These are phyloP conservation scores for Melinaea marsaeus DNA, from an alignment of 2,888 invertebrate genomes.

Conservation along the genomic window DNA sequence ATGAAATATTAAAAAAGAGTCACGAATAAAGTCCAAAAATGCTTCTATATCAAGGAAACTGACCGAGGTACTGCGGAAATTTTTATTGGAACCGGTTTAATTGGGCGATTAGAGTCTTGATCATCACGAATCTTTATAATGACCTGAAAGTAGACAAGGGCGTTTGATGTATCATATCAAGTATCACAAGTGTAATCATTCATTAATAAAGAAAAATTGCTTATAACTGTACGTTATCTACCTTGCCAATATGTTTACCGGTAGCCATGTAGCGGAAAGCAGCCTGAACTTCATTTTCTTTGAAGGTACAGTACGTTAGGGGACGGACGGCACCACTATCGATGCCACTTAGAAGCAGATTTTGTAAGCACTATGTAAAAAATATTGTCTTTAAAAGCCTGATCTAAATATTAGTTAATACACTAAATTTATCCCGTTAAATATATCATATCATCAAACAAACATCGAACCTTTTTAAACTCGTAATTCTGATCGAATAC, in stretches of 20 bases:
- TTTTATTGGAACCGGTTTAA: constrained; percentile 44
- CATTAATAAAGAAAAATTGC: neutral
- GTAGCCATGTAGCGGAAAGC: constrained; percentile 81
- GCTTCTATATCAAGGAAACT: constrained; percentile 13
- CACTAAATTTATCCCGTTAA: too few relatives aligned
- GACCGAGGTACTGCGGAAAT: constrained; percentile 67
- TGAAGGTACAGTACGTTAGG: constrained; percentile 79
- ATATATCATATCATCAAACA: neutral
- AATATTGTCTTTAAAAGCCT: too few relatives aligned
- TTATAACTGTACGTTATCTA: constrained; percentile 29
- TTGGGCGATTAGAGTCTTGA: constrained; percentile 49
- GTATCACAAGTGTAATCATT: neutral
- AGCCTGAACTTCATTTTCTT: constrained; percentile 77
- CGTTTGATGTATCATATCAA: neutral
- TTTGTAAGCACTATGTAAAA: constrained; percentile 63
- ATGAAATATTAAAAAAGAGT: neutral
- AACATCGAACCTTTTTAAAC: constrained; percentile 56
- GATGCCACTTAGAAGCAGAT: constrained; percentile 79
- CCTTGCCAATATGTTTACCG: constrained; percentile 86
- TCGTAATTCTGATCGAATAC: constrained; percentile 62
- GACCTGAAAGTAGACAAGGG: constrained; percentile 50
- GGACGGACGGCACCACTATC: constrained; percentile 81
- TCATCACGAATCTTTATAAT: constrained; percentile 75
- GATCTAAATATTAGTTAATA: too few relatives aligned
- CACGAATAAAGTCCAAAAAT: neutral